Percentiles rank a stretch among this genome's conserved stretches.
Evolutionary conservation across 1,140 invertebrate genomes (phyloP).

Genomic region (Dreissena rostriformis): DNA sequence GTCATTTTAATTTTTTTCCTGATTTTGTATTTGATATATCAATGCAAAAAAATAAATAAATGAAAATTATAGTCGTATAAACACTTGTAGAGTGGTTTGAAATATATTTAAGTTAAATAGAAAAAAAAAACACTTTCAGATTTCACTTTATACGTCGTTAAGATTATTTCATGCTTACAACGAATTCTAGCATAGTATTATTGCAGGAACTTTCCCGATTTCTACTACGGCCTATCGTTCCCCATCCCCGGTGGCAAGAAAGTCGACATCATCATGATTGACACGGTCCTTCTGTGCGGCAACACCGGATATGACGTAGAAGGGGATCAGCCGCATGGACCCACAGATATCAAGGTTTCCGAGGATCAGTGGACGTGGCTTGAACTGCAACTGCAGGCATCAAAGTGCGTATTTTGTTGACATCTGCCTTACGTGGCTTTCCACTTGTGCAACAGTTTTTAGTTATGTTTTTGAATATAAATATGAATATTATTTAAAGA

Average conservation of each 20-base stretch:
- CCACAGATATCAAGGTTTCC: slow-evolving; percentile 55
- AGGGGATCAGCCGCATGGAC: slow-evolving; percentile 62
- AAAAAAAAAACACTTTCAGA: too few species aligned
- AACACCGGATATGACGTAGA: slow-evolving; percentile 73
- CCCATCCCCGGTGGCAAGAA: slow-evolving; percentile 61
- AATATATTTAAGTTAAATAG: too few species aligned
- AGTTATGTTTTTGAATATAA: not conserved
- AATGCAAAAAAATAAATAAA: too few species aligned
- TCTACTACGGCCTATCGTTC: slow-evolving; percentile 79
- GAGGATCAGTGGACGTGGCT: slow-evolving; percentile 81
- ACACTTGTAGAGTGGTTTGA: too few species aligned
- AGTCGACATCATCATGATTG: slow-evolving; percentile 82
- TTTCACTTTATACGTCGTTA: too few species aligned
- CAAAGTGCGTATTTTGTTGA: slow-evolving; percentile 8
- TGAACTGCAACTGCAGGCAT: slow-evolving; percentile 70
- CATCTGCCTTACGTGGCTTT: not conserved
- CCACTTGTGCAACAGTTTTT: not conserved
- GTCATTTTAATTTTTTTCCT: too few species aligned
- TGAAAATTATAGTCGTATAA: too few species aligned
- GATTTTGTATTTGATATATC: too few species aligned
- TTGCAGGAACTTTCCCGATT: slow-evolving; percentile 81
- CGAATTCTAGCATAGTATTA: too few species aligned
- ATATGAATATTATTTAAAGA: not conserved
- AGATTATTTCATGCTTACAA: too few species aligned
- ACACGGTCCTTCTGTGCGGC: slow-evolving; percentile 82